phyloP scores from a whole-genome alignment of 2,888 invertebrate species.

The Fabriciana adippe region DNA sequence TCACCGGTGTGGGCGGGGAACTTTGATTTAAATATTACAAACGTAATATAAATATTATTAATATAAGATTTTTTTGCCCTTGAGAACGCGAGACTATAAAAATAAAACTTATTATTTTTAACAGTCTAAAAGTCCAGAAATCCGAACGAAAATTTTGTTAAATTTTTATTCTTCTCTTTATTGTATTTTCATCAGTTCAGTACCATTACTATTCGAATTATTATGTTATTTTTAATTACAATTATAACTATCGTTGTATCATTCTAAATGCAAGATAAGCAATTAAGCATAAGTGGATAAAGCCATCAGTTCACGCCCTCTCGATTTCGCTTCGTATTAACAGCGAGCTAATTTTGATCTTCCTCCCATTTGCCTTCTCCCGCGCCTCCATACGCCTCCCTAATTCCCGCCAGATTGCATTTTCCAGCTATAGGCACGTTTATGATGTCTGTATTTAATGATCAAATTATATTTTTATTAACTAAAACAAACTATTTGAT shows the following conservation, averaged over 20 bases:
- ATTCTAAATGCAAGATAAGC: constrained; percentile 6
- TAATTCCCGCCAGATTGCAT: constrained; percentile 42
- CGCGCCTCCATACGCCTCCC: constrained; percentile 26
- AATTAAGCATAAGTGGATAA: constrained; percentile 29
- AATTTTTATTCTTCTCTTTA: background rate
- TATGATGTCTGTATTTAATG: background rate
- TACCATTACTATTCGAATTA: background rate
- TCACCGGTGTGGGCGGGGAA: too few species aligned
- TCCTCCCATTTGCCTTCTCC: constrained; percentile 12
- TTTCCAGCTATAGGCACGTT: constrained; percentile 30
- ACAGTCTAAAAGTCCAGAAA: too few species aligned
- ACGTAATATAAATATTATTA: too few species aligned
- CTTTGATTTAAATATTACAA: too few species aligned
- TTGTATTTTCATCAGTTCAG: background rate
- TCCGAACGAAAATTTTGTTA: background rate
- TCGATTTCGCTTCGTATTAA: constrained; percentile 25
- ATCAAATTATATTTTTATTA: too few species aligned
- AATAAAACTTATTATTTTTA: too few species aligned
- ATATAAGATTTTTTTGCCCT: too few species aligned
- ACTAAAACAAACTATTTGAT: too few species aligned
- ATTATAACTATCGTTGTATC: constrained; percentile 1
- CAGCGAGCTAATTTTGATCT: constrained; percentile 30
- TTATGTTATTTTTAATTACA: too few species aligned
- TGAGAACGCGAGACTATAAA: too few species aligned
- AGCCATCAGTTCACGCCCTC: constrained; percentile 30